Base-by-base conservation (phyloP, 2,113 vertebrate species). In the Nibea albiflora region DNA sequence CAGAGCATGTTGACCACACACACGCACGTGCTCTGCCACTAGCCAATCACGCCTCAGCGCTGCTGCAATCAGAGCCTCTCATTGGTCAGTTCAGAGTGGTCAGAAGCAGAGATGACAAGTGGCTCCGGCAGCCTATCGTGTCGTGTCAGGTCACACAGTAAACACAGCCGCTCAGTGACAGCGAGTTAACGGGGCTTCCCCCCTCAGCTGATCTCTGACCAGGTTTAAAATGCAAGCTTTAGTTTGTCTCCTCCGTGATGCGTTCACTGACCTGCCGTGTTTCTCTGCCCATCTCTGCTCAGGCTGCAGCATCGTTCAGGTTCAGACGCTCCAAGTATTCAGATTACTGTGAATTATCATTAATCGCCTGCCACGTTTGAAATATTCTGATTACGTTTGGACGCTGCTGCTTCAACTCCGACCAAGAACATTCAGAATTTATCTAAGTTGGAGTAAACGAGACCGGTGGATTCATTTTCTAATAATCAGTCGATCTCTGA, bases 1-100 rank as follows among this genome's bases (percentile, higher is more conserved):
- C 78, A 24, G 28, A 81, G 80, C 88, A 90, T 88, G 88, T 74
- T 24, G 42, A 44, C 65, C 85, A 80, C 88, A 80, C 78, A 80
- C 78, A 85, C 31, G 70, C 83, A 89, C 84, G 58, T 81, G 77
- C 76, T 35, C 67, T 47, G 67, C 63, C 73, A 1, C 11, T 39
- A 39, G 73, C 78, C 83, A 89, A 91, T 86, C 58, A 7, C 5
- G 3, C 14, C 64, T 58, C 73, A 22, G 71, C 63, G 2, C 58
- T 15, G 50, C 22, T 2, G 70, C 67, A 0, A 28, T 28, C 54
- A 1, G 2, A 20, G 71, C 65, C 46, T 61, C 53, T 0, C 14
- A 86, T 79, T 88, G 85, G 85, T 6, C 26, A 0, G 39, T 0
- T 0, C 60, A n/a, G n/a, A n/a, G n/a, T n/a, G n/a, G n/a, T n/a